Evolutionary conservation across 2,797 vertebrate genomes (phyloP).

Genomic region (Thripadectes ignobilis): DNA sequence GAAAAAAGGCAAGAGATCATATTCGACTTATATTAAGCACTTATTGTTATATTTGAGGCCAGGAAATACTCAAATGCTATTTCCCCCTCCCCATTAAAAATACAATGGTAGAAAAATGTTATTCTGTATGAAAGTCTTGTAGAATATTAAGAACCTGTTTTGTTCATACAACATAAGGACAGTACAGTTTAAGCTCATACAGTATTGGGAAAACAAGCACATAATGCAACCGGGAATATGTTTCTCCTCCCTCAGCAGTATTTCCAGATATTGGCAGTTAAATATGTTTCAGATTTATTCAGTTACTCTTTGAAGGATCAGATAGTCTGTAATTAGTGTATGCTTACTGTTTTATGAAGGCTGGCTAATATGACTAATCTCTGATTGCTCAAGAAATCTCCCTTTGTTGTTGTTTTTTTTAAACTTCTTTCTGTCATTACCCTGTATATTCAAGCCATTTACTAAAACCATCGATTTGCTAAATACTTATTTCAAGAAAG

Average conservation of each 20-base stretch:
- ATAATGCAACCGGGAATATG: slow-evolving; percentile 1
- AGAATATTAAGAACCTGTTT: slow-evolving; percentile 57
- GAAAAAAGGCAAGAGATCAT: background rate
- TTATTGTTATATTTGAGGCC: slow-evolving; percentile 38
- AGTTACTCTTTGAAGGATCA: slow-evolving; percentile 5
- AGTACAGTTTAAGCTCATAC: slow-evolving; percentile 52
- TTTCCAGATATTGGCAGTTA: slow-evolving; percentile 40
- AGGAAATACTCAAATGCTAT: slow-evolving; percentile 49
- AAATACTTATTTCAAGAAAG: slow-evolving; percentile 19
- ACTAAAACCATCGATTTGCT: slow-evolving; percentile 34
- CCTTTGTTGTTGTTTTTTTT: background rate
- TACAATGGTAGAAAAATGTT: slow-evolving; percentile 25
- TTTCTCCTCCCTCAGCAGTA: background rate
- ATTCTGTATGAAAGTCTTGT: slow-evolving; percentile 11
- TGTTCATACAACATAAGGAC: slow-evolving; percentile 21
- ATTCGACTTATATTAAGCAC: slow-evolving; percentile 55
- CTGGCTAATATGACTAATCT: slow-evolving; percentile 43
- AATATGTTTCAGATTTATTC: slow-evolving; percentile 22
- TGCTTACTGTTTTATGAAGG: slow-evolving; percentile 33
- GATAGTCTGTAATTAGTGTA: background rate
- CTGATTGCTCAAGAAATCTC: slow-evolving; percentile 36
- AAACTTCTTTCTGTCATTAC: slow-evolving; percentile 39
- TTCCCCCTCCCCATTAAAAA: slow-evolving; percentile 22
- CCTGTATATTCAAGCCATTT: slow-evolving; percentile 27
- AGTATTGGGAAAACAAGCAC: background rate